These are phyloP conservation scores for Drosophila nannoptera DNA, from an alignment of 1,140 invertebrate species.

Conservation along the genomic window DNA sequence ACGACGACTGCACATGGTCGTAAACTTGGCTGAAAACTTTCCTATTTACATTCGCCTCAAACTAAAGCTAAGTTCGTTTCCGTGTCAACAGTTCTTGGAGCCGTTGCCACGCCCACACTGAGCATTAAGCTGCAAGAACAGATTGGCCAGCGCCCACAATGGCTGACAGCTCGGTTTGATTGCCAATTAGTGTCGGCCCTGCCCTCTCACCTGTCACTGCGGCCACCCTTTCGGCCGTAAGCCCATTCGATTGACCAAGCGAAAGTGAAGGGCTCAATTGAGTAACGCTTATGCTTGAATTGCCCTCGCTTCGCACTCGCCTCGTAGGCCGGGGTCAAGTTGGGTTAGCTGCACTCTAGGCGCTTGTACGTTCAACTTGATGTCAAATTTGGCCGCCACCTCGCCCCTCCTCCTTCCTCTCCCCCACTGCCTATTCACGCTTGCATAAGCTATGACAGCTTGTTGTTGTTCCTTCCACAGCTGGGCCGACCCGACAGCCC, in stretches of 20 bases:
- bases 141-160: conserved; percentile 37
- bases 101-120: background rate
- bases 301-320: background rate
- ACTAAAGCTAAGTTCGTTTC: conserved; percentile 63
- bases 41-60: conserved; percentile 45
- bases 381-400: too few relatives aligned
- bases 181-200: conserved; percentile 50
- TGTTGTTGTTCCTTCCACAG: too few relatives aligned
- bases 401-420: too few relatives aligned
- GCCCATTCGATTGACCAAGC: conserved; percentile 25
- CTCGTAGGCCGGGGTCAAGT: background rate
- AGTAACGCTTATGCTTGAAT: conserved; percentile 35
- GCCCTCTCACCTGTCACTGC: background rate
- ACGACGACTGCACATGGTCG: conserved; percentile 59
- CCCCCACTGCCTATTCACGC: too few relatives aligned
- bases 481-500: too few relatives aligned
- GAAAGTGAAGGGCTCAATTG: conserved; percentile 43
- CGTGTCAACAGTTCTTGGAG: conserved; percentile 61
- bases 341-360: too few relatives aligned
- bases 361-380: too few relatives aligned
- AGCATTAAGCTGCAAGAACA: conserved; percentile 5
- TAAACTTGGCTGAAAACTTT: conserved; percentile 66
- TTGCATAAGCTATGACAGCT: too few relatives aligned
- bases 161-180: conserved; percentile 33
- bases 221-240: background rate